Conservation (phyloP, 53 echinoderm and acorn worm genomes). For the Mesocentrotus franciscanus region DNA sequence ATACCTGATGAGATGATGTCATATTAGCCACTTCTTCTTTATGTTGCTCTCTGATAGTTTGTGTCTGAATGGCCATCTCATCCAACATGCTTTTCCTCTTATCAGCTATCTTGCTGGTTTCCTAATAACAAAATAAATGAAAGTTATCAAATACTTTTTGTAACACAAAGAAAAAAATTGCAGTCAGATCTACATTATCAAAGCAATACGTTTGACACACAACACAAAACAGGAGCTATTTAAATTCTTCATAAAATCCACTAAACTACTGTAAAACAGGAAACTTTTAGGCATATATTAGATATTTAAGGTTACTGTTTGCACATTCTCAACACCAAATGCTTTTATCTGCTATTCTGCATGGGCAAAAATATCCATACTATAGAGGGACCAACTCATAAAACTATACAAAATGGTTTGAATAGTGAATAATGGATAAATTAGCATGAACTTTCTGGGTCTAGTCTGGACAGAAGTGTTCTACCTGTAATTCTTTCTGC, state of each 20-base stretch:
- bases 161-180: background rate
- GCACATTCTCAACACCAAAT: too few species aligned
- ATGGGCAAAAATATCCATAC: too few species aligned
- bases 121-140: conserved; percentile 1
- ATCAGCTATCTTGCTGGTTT: conserved; percentile 81
- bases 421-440: too few species aligned
- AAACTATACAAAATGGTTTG: too few species aligned
- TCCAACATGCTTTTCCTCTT: conserved; percentile 96
- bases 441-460: too few species aligned
- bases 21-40: conserved; percentile 76
- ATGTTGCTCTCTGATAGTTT: conserved; percentile 92
- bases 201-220: background rate
- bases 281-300: too few species aligned
- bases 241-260: background rate
- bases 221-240: background rate
- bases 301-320: too few species aligned
- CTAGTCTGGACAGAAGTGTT: background rate
- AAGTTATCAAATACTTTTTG: background rate
- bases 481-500: conserved; percentile 38
- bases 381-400: too few species aligned
- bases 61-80: conserved; percentile 96
- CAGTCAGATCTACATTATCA: background rate
- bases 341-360: too few species aligned
- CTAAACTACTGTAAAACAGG: too few species aligned
- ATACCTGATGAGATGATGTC: conserved; percentile 77